Base-by-base conservation (phyloP, 1,140 invertebrate species). In the Leptopilina clavipes region DNA sequence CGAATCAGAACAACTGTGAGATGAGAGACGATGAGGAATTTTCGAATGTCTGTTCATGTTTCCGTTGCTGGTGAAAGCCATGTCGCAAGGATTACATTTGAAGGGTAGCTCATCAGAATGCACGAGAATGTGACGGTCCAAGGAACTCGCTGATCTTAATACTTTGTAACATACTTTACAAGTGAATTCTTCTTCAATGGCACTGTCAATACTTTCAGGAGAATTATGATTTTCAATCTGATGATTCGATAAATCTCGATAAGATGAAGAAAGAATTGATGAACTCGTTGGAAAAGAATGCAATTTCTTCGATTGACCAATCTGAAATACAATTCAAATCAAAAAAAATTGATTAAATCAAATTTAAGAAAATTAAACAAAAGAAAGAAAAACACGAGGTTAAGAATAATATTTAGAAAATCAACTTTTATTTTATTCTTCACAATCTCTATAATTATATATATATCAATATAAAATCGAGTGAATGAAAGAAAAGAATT, bases 41-140 rank as follows among this genome's bases (percentile, higher is more conserved):
- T 95, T 91, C 90, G 95, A 93, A 85, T 97, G 96, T 25, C 96
- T 90, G 84, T 96, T 95, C 95, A 97, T 96, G 86, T 96, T 97
- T 14, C 95, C 95, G 87, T 96, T 97, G 3, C 96, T 97, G 40
- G 95, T 96, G 89, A 97, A 98, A 3, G 95, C 93, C 88, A 96
- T 93, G 19, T 93, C 92, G 87, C 96, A 97, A 79, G 93, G 92
- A 82, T 93, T 93, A 88, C 96, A 97, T 81, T 94, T 93, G 87
- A 95, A 96, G 1, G 95, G 94, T 1, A 94, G 90, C 81, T 95
- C 94, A 1, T 94, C 94, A 1, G 94, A 94, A 84, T 96, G 95
- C 0, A 95, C 93, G 37, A 96, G 85, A 75, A 95, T 93, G 89
- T 96, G 95, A 1, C 94, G 91, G 82, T 96, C 94, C 80, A 95